Evolutionary conservation across 2,113 vertebrate genomes (phyloP), one percentile per base, ranked within the genome.

Genomic region (Morone chrysops): DNA sequence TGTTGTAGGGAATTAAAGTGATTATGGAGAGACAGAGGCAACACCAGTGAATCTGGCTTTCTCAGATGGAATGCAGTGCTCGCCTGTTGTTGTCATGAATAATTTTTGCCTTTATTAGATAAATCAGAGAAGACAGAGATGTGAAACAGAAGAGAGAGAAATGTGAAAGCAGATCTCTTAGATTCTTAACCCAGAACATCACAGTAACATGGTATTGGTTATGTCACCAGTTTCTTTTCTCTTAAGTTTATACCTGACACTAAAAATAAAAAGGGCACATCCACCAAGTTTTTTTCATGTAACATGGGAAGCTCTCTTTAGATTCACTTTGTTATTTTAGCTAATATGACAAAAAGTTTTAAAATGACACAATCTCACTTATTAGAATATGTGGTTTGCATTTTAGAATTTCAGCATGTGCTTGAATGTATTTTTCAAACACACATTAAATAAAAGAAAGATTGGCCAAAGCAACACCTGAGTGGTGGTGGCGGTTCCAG

Each of bases 1-100:
- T 11, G 41, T 56, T 73, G 20, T 11, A 57, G 62, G 57, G n/a
- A 73, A 82, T 83, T 72, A 81, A 86, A 81, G 74, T 81, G 65
- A 72, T 82, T 75, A 81, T 63, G 81, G 57, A 18, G 8, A 80
- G 40, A 78, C 43, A 41, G 67, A 79, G 57, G 69, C 14, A 57
- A 47, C 50, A 74, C 17, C 56, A 76, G 53, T 56, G 48, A 61
- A 25, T 57, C 7, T 11, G 25, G 22, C 56, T 69, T 51, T n/a
- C 48, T 50, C 31, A 20, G 38, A 51, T 47, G 2, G 31, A 51
- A 70, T 38, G 17, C 25, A 48, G 13, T 1, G 40, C 31, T 70
- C 25, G 51, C 8, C 4, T 56, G 14, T 16, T 71, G 53, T 6
- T 75, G 61, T 43, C 38, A 53, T 50, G 38, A 72, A 13, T 16